Percentiles rank a stretch among this genome's conserved stretches.
Conservation (phyloP, 1,140 invertebrate genomes). For the Drosophila jambulina region DNA sequence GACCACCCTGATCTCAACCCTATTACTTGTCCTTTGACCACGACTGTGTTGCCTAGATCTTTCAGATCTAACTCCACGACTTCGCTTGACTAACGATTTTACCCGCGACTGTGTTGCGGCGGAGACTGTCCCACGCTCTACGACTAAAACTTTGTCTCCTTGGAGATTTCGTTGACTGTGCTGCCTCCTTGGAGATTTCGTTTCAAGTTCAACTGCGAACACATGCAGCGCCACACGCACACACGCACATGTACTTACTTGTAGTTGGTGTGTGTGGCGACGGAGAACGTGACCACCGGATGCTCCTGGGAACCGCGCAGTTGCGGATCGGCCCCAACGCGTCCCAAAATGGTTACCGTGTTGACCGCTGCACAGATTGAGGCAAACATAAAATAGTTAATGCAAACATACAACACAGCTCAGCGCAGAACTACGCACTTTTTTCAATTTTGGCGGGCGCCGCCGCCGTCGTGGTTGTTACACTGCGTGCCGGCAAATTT, state of each 20-base stretch:
- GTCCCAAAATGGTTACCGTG: conserved; percentile 93
- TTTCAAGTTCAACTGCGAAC: conserved; percentile 21
- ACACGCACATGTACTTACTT: conserved; percentile 81
- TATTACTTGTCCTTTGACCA: not conserved
- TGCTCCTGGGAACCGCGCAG: conserved; percentile 92
- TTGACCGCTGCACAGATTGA: conserved; percentile 91
- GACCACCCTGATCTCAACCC: not conserved
- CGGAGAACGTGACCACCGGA: conserved; percentile 94
- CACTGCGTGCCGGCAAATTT: conserved; percentile 58
- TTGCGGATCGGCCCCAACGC: conserved; percentile 94
- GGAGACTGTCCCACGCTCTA: not conserved
- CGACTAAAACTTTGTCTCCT: not conserved
- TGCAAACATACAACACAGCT: not conserved
- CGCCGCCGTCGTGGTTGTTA: conserved; percentile 42
- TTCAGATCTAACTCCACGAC: not conserved
- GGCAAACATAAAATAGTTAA: not conserved
- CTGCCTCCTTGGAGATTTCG: conserved; percentile 20
- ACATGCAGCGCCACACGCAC: conserved; percentile 19
- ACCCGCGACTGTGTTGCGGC: not conserved
- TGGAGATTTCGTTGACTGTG: conserved; percentile 13
- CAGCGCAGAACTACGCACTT: conserved; percentile 56
- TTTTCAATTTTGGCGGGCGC: conserved; percentile 83
- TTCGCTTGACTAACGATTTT: not conserved
- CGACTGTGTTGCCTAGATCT: not conserved
- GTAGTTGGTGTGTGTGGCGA: conserved; percentile 95